Evolutionary conservation across 2,888 invertebrate species (phyloP), one percentile per base, ranked within the genome.

Genomic region (Myopa testacea): DNA sequence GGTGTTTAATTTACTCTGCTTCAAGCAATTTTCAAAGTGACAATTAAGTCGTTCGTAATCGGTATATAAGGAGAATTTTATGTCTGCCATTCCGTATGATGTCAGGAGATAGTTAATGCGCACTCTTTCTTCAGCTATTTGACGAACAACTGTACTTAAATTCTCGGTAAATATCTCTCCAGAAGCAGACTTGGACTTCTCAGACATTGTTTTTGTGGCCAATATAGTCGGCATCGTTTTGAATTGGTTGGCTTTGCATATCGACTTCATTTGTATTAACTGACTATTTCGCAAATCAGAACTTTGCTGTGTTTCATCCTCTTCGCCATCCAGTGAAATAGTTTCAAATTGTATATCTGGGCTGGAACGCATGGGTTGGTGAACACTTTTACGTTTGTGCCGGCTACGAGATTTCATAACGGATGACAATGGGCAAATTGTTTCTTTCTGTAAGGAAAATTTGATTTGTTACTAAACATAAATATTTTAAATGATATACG

Each of bases 301-400:
- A 34, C 12, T 38, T 45, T 69, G 4, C 26, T 16, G 14, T 16
- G 8, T 19, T 3, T 38, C 78, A 1, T 81, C 81, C 3, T 80
- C 81, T 14, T 81, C 82, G 65, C 82, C 81, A 34, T 82, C 82
- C 10, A 83, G 38, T 2, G 82, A 75, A 71, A 83, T 82, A 0
- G 83, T 83, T 77, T 82, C 81, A 62, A 83, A 83, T 60, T 82
- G 80, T 52, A 83, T 81, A 34, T 83, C 82, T 4, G 82, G 81
- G 71, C 80, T 82, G 4, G 71, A 70, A 26, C 79, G 73, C 74
- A 82, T 78, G 14, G 78, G 78, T 19, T 83, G 83, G 8, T 81
- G 82, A 5, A 72, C 68, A 52, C 81, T 82, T 77, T 82, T 82
- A 10, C 82, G 82, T 6, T 80, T 79, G 12, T 80, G 79, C 1